These are phyloP conservation scores for Labrus mixtus DNA, from an alignment of 2,113 vertebrate species.

Conservation along the genomic window DNA sequence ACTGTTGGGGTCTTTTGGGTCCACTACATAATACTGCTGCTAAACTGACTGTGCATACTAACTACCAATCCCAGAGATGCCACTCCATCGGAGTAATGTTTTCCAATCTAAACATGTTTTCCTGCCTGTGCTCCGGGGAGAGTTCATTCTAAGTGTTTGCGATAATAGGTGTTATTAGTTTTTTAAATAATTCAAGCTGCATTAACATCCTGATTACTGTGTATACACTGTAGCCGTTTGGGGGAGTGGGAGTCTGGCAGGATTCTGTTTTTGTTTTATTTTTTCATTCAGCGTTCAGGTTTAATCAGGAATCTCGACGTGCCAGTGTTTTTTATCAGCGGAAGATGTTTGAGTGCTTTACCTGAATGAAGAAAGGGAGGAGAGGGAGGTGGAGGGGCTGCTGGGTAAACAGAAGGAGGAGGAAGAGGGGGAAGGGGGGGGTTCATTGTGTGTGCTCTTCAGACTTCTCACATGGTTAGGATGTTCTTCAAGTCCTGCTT, in stretches of 20 bases:
- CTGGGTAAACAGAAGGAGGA: conserved; percentile 8
- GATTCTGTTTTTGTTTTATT: conserved; percentile 19
- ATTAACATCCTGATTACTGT: conserved; percentile 48
- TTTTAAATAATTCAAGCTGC: conserved; percentile 49
- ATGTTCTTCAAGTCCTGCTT: conserved; percentile 44
- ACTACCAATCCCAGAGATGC: conserved; percentile 16
- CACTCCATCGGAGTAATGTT: background rate
- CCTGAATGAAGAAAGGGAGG: conserved; percentile 16
- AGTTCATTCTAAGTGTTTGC: conserved; percentile 44
- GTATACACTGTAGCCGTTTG: conserved; percentile 18
- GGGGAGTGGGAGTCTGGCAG: background rate
- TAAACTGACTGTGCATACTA: conserved; percentile 28
- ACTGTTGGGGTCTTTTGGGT: conserved; percentile 1
- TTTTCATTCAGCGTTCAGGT: conserved; percentile 47
- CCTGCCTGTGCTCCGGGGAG: conserved; percentile 21
- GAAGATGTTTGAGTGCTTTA: conserved; percentile 50
- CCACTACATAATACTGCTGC: conserved; percentile 17
- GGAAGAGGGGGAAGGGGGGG: background rate
- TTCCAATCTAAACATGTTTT: conserved; percentile 32
- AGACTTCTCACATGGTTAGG: conserved; percentile 7
- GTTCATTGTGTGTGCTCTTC: background rate
- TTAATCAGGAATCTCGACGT: conserved; percentile 47
- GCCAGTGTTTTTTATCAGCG: conserved; percentile 65
- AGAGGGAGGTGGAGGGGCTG: conserved; percentile 8
- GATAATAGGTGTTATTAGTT: conserved; percentile 48